Evolutionary conservation across 2,888 invertebrate genomes (phyloP).

Genomic region (Stenchaetothrips biformis): DNA sequence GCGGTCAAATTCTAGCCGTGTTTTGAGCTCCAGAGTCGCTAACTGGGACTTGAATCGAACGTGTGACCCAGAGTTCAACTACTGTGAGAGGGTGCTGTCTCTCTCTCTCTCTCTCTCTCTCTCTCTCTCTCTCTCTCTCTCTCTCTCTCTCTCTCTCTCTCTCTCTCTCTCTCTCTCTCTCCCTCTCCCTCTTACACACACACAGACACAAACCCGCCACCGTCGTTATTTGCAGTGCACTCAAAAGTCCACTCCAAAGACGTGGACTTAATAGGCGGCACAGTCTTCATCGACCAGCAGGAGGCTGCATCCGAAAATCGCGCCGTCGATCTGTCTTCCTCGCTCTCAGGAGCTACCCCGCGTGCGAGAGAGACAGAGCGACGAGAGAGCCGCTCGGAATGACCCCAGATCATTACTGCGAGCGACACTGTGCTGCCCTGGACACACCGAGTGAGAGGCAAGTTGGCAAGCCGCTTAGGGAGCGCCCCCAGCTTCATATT

Average conservation of each 20-base stretch:
- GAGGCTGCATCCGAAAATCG: neutral
- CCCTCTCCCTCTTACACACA: neutral
- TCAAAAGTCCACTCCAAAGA: neutral
- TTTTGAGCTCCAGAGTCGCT: too few relatives aligned
- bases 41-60: neutral
- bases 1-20: too few relatives aligned
- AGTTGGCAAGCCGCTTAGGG: neutral
- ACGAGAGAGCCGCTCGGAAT: neutral
- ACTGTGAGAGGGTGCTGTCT: neutral
- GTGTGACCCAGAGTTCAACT: neutral
- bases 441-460: neutral
- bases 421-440: neutral
- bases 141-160: constrained; percentile 13
- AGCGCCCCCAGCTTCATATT: too few relatives aligned
- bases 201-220: neutral
- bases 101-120: neutral
- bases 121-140: constrained; percentile 4
- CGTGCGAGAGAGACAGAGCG: too few relatives aligned
- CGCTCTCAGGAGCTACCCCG: neutral
- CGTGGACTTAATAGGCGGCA: neutral
- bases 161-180: neutral
- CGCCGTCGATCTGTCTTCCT: neutral
- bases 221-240: neutral
- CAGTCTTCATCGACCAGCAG: neutral
- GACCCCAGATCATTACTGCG: neutral